These are phyloP conservation scores for Pyrocephalus nanus DNA, from an alignment of 2,797 vertebrate species.

Conservation along the genomic window DNA sequence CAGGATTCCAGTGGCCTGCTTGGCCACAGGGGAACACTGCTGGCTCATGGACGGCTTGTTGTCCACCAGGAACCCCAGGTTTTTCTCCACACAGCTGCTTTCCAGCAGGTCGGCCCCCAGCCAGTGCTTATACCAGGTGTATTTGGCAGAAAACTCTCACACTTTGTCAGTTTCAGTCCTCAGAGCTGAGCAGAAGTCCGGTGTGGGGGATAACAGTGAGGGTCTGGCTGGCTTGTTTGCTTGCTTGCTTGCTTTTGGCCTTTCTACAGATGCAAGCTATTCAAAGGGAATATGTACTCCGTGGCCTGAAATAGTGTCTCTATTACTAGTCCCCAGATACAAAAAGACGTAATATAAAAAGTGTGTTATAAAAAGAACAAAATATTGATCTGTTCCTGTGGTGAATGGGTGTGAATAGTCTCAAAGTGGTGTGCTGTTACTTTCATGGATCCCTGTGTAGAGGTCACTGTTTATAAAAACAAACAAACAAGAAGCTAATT, in stretches of 20 bases:
- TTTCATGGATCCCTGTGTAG: neutral
- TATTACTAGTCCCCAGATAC: neutral
- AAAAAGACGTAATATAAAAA: slow-evolving; percentile 16
- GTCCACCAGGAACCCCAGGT: no score
- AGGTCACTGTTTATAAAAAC: neutral
- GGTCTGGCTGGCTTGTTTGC: neutral
- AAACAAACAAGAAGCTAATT: slow-evolving; percentile 15
- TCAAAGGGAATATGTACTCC: neutral
- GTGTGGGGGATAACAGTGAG: neutral
- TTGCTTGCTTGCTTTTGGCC: neutral
- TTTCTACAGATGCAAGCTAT: neutral
- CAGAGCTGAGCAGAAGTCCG: neutral
- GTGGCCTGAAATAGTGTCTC: neutral
- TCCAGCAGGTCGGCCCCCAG: neutral
- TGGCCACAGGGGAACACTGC: neutral
- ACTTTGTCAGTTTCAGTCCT: neutral
- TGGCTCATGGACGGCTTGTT: neutral
- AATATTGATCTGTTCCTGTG: slow-evolving; percentile 54
- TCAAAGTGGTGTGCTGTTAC: neutral
- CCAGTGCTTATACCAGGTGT: neutral
- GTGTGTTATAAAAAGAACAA: slow-evolving; percentile 37
- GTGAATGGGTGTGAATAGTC: neutral
- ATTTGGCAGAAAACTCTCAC: neutral
- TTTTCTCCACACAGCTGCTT: neutral
- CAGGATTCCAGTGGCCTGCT: neutral